Conservation (phyloP, 2,797 vertebrate genomes). For the Pangasius mekongensis region DNA sequence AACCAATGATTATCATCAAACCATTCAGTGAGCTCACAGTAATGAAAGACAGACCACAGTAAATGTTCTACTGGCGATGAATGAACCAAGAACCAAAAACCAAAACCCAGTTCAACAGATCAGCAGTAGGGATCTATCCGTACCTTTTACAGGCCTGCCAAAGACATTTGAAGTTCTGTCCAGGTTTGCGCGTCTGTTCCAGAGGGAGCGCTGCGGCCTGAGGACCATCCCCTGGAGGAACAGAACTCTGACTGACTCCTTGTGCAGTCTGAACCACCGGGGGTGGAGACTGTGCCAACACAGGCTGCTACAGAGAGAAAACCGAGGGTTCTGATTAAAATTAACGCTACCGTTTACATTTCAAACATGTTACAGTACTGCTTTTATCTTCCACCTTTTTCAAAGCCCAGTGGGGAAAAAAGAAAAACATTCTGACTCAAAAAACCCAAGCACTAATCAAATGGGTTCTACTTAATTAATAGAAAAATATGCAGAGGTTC, state of each 20-base stretch:
- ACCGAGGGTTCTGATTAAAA: background rate
- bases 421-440: background rate
- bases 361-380: background rate
- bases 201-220: conserved; percentile 73
- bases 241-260: conserved; percentile 79
- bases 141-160: conserved; percentile 99
- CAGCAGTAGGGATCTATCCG: conserved; percentile 38
- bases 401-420: background rate
- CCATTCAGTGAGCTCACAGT: background rate
- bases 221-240: conserved; percentile 76
- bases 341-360: background rate
- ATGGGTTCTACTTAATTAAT: background rate
- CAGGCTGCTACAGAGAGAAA: conserved; percentile 40
- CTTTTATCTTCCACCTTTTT: background rate
- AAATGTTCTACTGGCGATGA: background rate
- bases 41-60: background rate
- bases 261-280: conserved; percentile 75
- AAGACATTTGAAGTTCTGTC: conserved; percentile 98
- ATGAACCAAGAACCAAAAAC: background rate
- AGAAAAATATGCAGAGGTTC: background rate
- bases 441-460: background rate
- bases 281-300: conserved; percentile 63
- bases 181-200: conserved; percentile 89
- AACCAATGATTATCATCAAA: background rate
- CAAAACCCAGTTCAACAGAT: background rate